Evolutionary conservation across 2,888 invertebrate species (phyloP).

Genomic region (Linyphia triangularis): DNA sequence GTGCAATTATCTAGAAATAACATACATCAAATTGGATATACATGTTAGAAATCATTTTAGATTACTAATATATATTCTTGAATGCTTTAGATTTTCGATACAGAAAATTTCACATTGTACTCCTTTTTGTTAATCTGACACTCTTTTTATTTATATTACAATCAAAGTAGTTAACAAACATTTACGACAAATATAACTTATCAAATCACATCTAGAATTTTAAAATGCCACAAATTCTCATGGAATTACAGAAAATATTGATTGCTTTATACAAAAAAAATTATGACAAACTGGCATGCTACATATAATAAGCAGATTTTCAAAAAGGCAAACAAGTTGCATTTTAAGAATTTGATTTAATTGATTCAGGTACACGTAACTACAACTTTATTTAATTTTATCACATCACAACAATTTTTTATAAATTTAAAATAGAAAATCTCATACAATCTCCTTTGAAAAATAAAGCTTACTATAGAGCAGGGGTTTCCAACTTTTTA

Average conservation of each 20-base stretch:
- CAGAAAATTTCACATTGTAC: no score
- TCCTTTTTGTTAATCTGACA: neutral
- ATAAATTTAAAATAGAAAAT: no score
- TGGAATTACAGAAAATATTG: neutral
- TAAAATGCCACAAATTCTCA: neutral
- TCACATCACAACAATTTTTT: no score
- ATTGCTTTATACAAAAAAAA: neutral
- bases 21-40: neutral
- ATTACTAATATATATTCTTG: neutral
- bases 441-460: no score
- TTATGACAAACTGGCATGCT: neutral
- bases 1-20: neutral
- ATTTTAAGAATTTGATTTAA: neutral
- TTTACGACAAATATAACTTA: neutral
- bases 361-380: no score
- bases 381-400: no score
- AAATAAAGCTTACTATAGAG: no score
- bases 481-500: no score
- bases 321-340: neutral
- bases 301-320: neutral
- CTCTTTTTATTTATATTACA: neutral
- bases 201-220: neutral
- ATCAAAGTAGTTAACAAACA: neutral
- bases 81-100: neutral
- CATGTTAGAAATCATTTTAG: neutral